Evolutionary conservation across 1,140 invertebrate genomes (phyloP), one percentile per base, ranked within the genome.

Genomic region (Drosophila murphyi): DNA sequence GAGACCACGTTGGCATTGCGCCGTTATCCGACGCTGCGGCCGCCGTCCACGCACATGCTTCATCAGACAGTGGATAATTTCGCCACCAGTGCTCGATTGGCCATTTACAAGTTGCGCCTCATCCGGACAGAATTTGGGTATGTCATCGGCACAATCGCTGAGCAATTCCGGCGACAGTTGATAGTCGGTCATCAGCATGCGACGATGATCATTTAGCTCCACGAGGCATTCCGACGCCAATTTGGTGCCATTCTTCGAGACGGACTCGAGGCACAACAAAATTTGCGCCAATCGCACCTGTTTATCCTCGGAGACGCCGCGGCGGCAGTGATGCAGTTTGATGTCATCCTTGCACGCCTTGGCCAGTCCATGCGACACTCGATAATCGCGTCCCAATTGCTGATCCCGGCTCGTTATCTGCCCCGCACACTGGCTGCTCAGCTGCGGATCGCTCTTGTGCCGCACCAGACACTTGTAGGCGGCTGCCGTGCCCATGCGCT

Each of bases 1-100:
- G 39, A 98, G 91, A 93, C 94, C 95, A 79, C 95, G 94, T 91
- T 95, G 94, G 87, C 97, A 98, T 34, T 93, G 92, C 8, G 94
- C 83, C 12, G 95, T 94, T 3, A 97, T 94, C 78, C 95, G 93
- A 39, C 94, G 94, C 52, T 94, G 93, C 71, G 94, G 94, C 45
- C 94, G 93, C 61, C 93, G 94, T 67, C 94, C 95, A 76, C 95
- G 94, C 3, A 97, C 96, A 93, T 98, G 96, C 57, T 97, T 96
- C 97, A 99, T 98, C 48, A 99, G 93, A 92, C 98, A 99, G 93
- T 99, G 98, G 74, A 99, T 96, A 0, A 98, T 99, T 88, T 96
- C 96, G 0, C 98, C 98, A 1, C 90, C 79, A 4, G 76, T 69
- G 29, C 75, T 65, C 0, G 72, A 39, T 0, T 97, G 97, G 61